These are phyloP conservation scores for Calameuta filiformis DNA, from an alignment of 2,888 invertebrate genomes.

Conservation along the genomic window DNA sequence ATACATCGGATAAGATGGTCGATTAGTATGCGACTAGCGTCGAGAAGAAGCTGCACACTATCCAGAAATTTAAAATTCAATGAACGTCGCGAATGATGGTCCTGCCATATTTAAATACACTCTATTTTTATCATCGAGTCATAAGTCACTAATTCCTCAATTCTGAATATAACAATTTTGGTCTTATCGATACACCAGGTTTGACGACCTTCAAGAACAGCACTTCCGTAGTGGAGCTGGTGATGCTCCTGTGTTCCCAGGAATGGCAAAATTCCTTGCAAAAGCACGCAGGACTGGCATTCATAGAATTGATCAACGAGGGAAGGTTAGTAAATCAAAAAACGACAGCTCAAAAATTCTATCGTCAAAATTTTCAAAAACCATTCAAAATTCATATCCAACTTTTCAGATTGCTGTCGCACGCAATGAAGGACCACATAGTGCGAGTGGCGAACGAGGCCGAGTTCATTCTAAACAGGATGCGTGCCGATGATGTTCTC, in stretches of 20 bases:
- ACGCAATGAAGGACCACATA: constrained; percentile 99
- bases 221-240: constrained; percentile 97
- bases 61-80: constrained; percentile 42
- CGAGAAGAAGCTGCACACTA: constrained; percentile 24
- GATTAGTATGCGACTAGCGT: constrained; percentile 42
- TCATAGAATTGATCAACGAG: constrained; percentile 99
- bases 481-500: constrained; percentile 98
- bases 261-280: constrained; percentile 99
- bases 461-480: constrained; percentile 97
- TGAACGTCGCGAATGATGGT: constrained; percentile 38
- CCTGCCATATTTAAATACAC: constrained; percentile 43
- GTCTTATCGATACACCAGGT: constrained; percentile 69
- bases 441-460: constrained; percentile 99
- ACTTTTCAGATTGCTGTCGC: constrained; percentile 83
- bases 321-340: constrained; percentile 72
- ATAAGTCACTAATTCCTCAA: constrained; percentile 11
- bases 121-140: constrained; percentile 41
- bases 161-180: constrained; percentile 11
- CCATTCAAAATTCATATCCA: constrained; percentile 4
- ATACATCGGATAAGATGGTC: not conserved
- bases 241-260: constrained; percentile 99
- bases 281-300: constrained; percentile 99
- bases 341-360: not conserved
- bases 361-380: not conserved
- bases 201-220: constrained; percentile 97